Evolutionary conservation across 2,888 invertebrate species (phyloP).

Genomic region (Osedax fenrisi): DNA sequence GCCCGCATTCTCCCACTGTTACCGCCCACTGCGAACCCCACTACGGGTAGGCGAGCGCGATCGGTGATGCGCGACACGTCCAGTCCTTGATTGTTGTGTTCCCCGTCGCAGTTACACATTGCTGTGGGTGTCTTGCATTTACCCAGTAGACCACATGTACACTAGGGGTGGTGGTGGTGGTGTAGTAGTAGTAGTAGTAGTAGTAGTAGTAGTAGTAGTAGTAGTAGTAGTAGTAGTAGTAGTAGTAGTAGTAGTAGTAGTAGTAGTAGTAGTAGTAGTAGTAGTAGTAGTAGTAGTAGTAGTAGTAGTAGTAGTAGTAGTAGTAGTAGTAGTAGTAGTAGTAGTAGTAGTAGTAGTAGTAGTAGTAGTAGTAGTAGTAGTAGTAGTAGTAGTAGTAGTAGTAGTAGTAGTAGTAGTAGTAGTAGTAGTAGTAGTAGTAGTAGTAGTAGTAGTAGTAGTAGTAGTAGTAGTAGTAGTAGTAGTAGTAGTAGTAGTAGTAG

Average conservation of each 20-base stretch:
- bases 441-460: not conserved
- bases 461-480: not conserved
- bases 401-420: not conserved
- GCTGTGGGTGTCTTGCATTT: slow-evolving; percentile 31
- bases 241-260: no score
- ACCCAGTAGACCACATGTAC: slow-evolving; percentile 38
- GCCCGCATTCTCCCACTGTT: slow-evolving; percentile 9
- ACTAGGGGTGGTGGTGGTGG: no score
- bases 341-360: no score
- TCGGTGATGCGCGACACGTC: slow-evolving; percentile 37
- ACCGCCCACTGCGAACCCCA: slow-evolving; percentile 20
- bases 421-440: not conserved
- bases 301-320: no score
- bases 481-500: not conserved
- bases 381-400: not conserved
- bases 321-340: no score
- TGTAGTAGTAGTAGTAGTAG: no score
- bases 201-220: no score
- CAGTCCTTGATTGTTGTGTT: slow-evolving; percentile 16
- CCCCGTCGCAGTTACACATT: slow-evolving; percentile 38
- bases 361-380: no score
- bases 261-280: no score
- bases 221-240: no score
- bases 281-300: no score
- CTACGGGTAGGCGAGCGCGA: slow-evolving; percentile 35